Percentiles rank a stretch among this genome's conserved stretches.
Conservation (phyloP, 1,140 invertebrate species). For the Armadillidium nasatum region DNA sequence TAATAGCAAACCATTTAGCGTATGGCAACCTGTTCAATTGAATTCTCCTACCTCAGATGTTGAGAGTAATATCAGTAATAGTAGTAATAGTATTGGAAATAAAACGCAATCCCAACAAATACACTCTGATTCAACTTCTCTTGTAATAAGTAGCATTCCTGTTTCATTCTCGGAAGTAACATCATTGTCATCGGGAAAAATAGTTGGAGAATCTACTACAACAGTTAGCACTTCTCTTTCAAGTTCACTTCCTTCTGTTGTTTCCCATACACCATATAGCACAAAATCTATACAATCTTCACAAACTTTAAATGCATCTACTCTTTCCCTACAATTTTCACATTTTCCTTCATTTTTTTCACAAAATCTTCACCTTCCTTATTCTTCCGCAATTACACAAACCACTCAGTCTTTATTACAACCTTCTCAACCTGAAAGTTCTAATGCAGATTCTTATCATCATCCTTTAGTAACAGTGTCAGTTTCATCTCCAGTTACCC, state of each 20-base stretch:
- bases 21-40: constrained; percentile 2
- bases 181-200: too few species aligned
- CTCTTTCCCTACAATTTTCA: not conserved
- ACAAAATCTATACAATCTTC: not conserved
- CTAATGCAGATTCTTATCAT: not conserved
- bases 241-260: not conserved
- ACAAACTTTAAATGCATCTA: not conserved
- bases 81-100: too few species aligned
- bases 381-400: not conserved
- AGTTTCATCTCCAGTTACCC: not conserved
- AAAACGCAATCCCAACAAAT: not conserved
- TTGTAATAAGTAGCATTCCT: not conserved
- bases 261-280: not conserved
- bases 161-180: not conserved
- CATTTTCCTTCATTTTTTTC: not conserved
- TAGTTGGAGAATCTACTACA: too few species aligned
- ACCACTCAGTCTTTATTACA: not conserved
- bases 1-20: not conserved
- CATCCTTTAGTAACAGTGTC: not conserved
- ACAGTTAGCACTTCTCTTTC: too few species aligned
- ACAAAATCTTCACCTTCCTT: constrained; percentile 3
- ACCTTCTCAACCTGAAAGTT: not conserved
- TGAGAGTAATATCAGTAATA: not conserved
- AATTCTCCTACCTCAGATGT: not conserved
- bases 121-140: not conserved